Base-by-base conservation (phyloP, 2,888 invertebrate genomes). In the Brachyptera risi region DNA sequence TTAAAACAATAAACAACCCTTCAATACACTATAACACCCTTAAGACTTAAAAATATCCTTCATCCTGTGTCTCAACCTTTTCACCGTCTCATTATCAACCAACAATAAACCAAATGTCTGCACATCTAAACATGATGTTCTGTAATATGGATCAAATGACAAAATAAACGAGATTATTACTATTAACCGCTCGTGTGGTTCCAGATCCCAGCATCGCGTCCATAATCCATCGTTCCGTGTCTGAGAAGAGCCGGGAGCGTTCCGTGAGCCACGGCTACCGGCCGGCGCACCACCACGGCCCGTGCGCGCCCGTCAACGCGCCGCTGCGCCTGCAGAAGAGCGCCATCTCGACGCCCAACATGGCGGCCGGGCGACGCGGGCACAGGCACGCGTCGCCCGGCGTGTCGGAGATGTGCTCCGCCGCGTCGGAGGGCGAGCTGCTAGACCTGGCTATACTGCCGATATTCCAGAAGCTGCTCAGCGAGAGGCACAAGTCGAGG, bases 381-480 rank as follows among this genome's bases (percentile, higher is more conserved):
- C 35, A 26, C 51, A n/a, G n/a, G n/a, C n/a, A n/a, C n/a, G n/a
- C 61, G 68, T 70, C 64, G 69, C 71, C 56, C 19, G 24, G 71
- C 59, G 72, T 71, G 59, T 72, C 74, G 81, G 69, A 56, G 11
- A 84, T 87, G 79, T 89, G 85, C 74, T 87, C 87, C 54, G 90
- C 90, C 26, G 88, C 89, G 66, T 90, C 90, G 0, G 92, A 90
- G 72, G 89, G 90, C 0, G 92, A 92, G 72, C 78, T 92, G 11
- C 82, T 92, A 66, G 92, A 92, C 73, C 85, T 88, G 56, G 90
- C 92, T 65, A 92, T 94, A 68, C 77, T 93, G 69, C 94, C 94
- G 13, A 94, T 94, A 73, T 94, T 94, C 78, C 91, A 93, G 71
- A 93, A 93, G 75, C 80, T 92, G n/a, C 80, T 92, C 56, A 91